phyloP scores from a whole-genome alignment of 23 tunicate species.

The Oikopleura albicans region DNA sequence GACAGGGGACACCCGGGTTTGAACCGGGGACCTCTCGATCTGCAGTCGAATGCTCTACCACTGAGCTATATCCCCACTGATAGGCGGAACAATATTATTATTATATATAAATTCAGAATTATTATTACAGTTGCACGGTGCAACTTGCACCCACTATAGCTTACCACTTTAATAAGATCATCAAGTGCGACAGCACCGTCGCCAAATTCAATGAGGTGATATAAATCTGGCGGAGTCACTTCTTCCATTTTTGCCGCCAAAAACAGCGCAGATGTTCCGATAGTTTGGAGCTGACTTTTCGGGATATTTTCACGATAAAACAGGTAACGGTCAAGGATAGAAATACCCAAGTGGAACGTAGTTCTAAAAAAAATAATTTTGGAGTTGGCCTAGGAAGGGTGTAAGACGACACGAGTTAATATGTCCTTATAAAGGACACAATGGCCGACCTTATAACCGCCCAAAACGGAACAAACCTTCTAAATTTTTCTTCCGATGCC shows the following conservation, averaged over 20 bases:
- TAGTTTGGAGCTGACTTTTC: slow-evolving; percentile 12
- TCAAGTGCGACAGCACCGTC: not conserved
- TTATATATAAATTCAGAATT: not conserved
- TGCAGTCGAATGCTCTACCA: slow-evolving; percentile 61
- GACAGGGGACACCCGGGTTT: slow-evolving; percentile 55
- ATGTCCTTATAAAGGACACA: no score
- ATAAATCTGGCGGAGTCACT: not conserved
- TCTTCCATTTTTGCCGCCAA: slow-evolving; percentile 22
- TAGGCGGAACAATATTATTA: not conserved
- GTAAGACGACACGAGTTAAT: no score
- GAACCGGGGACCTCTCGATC: slow-evolving; percentile 63
- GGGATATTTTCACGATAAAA: not conserved
- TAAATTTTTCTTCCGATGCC: not conserved
- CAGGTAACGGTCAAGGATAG: not conserved
- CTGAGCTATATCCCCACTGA: slow-evolving; percentile 46
- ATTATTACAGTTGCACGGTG: not conserved
- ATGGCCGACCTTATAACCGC: no score
- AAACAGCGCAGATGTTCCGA: not conserved
- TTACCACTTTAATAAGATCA: slow-evolving; percentile 4
- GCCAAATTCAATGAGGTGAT: not conserved
- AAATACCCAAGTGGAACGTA: not conserved
- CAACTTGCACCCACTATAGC: not conserved
- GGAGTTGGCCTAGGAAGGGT: no score
- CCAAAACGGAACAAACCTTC: not conserved
- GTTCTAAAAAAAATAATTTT: not conserved